Evolutionary conservation across 2,797 vertebrate species (phyloP).

Genomic region (Helostoma temminkii): DNA sequence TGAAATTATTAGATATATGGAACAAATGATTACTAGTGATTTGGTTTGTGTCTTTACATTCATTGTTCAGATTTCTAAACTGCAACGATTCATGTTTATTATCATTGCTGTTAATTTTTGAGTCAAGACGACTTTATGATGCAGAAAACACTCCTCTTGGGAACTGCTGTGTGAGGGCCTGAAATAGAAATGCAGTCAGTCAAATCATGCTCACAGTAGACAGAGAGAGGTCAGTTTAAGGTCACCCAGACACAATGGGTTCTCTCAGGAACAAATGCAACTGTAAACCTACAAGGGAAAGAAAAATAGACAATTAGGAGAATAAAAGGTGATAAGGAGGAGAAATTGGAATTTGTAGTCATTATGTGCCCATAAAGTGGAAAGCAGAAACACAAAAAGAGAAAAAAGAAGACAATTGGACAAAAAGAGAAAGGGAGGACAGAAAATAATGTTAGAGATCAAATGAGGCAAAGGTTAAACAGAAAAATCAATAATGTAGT

Average conservation of each 20-base stretch:
- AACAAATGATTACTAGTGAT: constrained; percentile 12
- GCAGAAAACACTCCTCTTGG: not conserved
- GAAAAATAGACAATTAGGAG: not conserved
- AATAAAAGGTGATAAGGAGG: constrained; percentile 2
- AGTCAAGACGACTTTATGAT: not conserved
- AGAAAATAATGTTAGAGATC: constrained; percentile 54
- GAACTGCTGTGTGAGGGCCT: not conserved
- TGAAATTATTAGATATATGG: not conserved
- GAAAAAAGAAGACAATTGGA: constrained; percentile 18
- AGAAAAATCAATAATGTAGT: constrained; percentile 62
- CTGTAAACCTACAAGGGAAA: constrained; percentile 2
- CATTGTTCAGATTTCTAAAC: not conserved
- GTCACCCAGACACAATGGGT: constrained; percentile 23
- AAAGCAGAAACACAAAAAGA: not conserved
- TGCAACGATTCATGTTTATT: not conserved
- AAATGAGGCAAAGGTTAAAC: constrained; percentile 64
- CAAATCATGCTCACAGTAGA: constrained; percentile 11
- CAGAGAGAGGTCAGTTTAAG: constrained; percentile 22
- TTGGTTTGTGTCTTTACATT: too few species aligned
- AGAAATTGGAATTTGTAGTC: not conserved
- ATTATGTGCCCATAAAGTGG: constrained; percentile 8
- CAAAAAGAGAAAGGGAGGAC: constrained; percentile 5
- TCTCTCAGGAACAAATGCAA: constrained; percentile 10
- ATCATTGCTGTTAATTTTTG: not conserved
- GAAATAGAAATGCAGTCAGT: constrained; percentile 27